Evolutionary conservation across 2,113 vertebrate genomes (phyloP).

Genomic region (Papio anubis): DNA sequence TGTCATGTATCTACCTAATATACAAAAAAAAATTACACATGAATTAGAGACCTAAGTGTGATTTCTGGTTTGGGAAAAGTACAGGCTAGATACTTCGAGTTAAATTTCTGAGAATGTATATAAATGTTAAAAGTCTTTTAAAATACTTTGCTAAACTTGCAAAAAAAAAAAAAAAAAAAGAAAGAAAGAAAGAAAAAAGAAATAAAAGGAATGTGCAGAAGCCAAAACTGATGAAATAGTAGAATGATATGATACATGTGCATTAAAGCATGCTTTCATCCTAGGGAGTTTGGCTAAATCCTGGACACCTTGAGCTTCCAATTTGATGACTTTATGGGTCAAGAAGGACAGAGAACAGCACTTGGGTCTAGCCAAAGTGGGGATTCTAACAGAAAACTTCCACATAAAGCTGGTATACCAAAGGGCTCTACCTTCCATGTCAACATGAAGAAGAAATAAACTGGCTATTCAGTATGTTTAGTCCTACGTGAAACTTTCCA

Average conservation of each 20-base stretch:
- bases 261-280: neutral
- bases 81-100: neutral
- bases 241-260: neutral
- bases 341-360: neutral
- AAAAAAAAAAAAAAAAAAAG: neutral
- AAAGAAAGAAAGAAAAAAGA: neutral
- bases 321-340: neutral
- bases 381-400: neutral
- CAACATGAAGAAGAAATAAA: neutral
- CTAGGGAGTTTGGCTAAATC: neutral
- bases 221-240: neutral
- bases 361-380: neutral
- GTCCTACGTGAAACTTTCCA: neutral
- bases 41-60: neutral
- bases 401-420: too few species aligned
- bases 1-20: neutral
- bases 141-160: neutral
- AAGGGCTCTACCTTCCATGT: neutral
- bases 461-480: neutral
- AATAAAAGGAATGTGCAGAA: neutral
- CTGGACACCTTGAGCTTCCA: neutral
- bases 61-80: neutral
- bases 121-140: neutral
- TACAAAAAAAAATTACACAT: neutral
- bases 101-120: neutral